Evolutionary conservation across 1,140 invertebrate species (phyloP), one percentile per base, ranked within the genome.

Genomic region (Philotrypesis tridentata): DNA sequence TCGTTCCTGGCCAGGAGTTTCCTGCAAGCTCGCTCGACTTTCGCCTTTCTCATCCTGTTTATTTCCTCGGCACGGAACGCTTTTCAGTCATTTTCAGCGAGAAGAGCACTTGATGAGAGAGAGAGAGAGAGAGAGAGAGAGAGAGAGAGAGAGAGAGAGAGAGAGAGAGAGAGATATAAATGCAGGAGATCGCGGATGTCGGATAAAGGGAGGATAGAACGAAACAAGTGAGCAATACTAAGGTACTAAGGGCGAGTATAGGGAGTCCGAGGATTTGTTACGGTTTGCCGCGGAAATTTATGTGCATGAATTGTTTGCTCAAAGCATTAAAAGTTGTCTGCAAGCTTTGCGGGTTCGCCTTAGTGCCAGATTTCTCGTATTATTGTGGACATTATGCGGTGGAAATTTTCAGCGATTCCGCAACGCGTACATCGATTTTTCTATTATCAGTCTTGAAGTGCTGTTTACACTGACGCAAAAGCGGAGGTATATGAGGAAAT

Each of bases 281-380:
- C 21, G 70, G 68, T 43, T 79, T 61, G 61, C 60, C 71, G 14
- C 33, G 33, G 71, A 27, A 80, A 80, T 80, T 80, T 63, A 60
- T 73, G 29, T 29, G 78, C 31, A 80, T 55, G 48, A 80, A 73
- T 80, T 80, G 70, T 80, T 80, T 73, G 78, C 23, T 17, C 21
- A 29, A 55, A 80, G 61, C 61, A 43, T 43, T 80, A 12, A 78
- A 78, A 78, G 75, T 68, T 78, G n/a, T 37, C 9, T 21, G 65
- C n/a, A 27, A 73, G 78, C 31, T 61, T 63, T 79, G 31, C 37
- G 40, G 29, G 43, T 70, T 70, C 31, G 29, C n/a, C 14, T 70
- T 27, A 14, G 65, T 27, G 14, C 29, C 17, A 60, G 48, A 70
- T 68, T 78, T 48, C 27, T 40, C 27, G 65, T 12, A 61, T 61